phyloP scores from a whole-genome alignment of 2,888 invertebrate species.

The Orchesellides sinensis region DNA sequence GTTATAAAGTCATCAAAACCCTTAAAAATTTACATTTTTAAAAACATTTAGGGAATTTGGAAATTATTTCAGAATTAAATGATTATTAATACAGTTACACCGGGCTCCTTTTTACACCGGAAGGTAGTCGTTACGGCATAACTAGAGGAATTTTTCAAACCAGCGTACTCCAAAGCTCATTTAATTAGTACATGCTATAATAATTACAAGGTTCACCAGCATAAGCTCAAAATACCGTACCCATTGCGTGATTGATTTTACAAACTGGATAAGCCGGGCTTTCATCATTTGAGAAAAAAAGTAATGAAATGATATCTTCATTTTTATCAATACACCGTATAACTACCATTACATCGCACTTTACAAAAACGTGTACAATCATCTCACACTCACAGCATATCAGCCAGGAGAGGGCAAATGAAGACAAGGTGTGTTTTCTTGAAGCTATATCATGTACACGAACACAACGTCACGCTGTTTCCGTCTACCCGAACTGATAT shows the following conservation, averaged over 20 bases:
- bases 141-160: not conserved
- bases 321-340: conserved; percentile 59
- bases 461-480: conserved; percentile 54
- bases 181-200: conserved; percentile 28
- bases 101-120: conserved; percentile 18
- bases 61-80: no score
- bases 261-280: conserved; percentile 52
- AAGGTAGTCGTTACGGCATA: conserved; percentile 41
- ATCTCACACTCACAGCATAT: no score
- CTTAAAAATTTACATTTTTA: no score
- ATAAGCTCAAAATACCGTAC: no score
- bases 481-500: conserved; percentile 6
- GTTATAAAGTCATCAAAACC: no score
- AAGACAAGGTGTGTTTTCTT: conserved; percentile 47
- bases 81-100: no score
- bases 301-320: conserved; percentile 59
- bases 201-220: conserved; percentile 12
- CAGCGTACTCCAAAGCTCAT: conserved; percentile 41
- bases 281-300: conserved; percentile 36
- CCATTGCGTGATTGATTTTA: conserved; percentile 66
- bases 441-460: conserved; percentile 14
- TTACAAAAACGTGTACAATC: conserved; percentile 9
- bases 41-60: no score
- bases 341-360: conserved; percentile 9
- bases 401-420: no score